Percentiles rank a stretch among this genome's conserved stretches.
Conservation (phyloP, 2,888 invertebrate genomes). For the Rhopalosiphum nymphaeae region DNA sequence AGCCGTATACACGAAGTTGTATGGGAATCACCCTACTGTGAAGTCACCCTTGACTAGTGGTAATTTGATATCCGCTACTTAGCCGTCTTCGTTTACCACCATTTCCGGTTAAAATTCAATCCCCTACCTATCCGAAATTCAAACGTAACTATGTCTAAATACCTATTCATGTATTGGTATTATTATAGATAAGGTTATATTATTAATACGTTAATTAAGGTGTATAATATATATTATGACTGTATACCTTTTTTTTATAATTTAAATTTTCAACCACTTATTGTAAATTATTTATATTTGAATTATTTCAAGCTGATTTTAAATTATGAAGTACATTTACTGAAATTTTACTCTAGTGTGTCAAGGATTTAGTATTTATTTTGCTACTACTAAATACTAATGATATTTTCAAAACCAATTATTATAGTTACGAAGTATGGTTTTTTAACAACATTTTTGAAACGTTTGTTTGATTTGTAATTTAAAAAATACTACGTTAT, state of each 20-base stretch:
- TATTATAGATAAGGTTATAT: not conserved
- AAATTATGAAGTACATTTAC: not conserved
- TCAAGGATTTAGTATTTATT: not conserved
- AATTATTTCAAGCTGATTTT: not conserved
- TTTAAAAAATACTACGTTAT: not conserved
- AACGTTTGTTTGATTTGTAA: not conserved
- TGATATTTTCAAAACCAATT: not conserved
- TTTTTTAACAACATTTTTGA: not conserved
- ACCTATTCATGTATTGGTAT: not conserved
- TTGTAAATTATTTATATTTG: not conserved
- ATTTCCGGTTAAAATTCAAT: constrained; percentile 41
- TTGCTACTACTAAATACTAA: not conserved
- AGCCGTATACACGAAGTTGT: not conserved
- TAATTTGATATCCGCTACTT: constrained; percentile 57
- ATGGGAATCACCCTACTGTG: not conserved
- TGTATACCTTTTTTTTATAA: not conserved
- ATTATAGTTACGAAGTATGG: not conserved
- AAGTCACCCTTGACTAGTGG: constrained; percentile 44
- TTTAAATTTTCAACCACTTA: not conserved
- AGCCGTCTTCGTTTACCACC: constrained; percentile 42
- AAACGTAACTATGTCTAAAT: constrained; percentile 14
- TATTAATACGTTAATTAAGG: not conserved
- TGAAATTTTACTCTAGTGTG: not conserved
- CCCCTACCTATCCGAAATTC: not conserved
- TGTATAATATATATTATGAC: not conserved